Evolutionary conservation across 2,888 invertebrate genomes (phyloP).

Genomic region (Stramonita haemastoma): DNA sequence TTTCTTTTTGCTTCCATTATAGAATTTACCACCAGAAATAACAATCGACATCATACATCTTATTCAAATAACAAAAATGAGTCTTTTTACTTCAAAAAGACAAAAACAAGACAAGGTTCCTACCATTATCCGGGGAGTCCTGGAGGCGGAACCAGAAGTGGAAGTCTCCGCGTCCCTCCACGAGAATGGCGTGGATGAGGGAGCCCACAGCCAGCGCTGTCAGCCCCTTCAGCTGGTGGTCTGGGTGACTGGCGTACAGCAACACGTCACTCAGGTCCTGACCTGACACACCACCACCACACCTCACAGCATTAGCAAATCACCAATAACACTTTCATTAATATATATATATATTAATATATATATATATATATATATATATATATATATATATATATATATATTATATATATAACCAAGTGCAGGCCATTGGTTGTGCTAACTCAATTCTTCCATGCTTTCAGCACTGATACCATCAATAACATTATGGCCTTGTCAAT

Average conservation of each 20-base stretch:
- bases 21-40: too few species aligned
- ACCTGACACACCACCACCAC: constrained; percentile 50
- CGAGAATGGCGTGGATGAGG: constrained; percentile 80
- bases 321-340: neutral
- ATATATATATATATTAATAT: neutral
- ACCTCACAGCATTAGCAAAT: constrained; percentile 10
- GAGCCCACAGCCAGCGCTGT: constrained; percentile 83
- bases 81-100: neutral
- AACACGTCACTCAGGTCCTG: constrained; percentile 86
- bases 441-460: too few species aligned
- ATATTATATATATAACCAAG: neutral
- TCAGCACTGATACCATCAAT: too few species aligned
- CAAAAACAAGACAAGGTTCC: neutral
- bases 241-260: constrained; percentile 85
- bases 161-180: constrained; percentile 67
- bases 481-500: too few species aligned
- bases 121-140: constrained; percentile 31
- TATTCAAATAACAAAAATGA: neutral
- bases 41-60: too few species aligned
- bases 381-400: neutral
- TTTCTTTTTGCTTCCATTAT: too few species aligned
- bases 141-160: constrained; percentile 59
- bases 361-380: neutral
- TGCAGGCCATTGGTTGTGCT: too few species aligned
- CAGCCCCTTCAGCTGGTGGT: constrained; percentile 89